These are phyloP conservation scores for Hypomesus transpacificus DNA, from an alignment of 2,113 vertebrate genomes.

Conservation along the genomic window DNA sequence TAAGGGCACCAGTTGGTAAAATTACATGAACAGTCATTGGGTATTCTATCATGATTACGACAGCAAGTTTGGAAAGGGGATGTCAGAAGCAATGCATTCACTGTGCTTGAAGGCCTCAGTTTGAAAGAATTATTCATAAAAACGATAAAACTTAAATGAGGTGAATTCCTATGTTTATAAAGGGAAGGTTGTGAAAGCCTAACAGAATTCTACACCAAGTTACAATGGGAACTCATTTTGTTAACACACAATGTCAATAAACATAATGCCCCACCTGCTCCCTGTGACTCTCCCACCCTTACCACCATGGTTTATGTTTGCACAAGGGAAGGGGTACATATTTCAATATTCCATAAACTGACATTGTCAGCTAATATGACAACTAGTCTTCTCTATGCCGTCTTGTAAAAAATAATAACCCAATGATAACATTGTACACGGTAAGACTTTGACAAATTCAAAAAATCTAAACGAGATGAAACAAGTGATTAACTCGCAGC, in stretches of 20 bases:
- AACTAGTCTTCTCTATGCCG: slow-evolving; percentile 3
- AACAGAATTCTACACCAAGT: neutral
- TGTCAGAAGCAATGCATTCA: neutral
- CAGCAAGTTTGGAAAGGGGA: neutral
- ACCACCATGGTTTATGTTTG: neutral
- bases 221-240: neutral
- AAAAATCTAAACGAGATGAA: slow-evolving; percentile 24
- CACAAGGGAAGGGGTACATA: neutral
- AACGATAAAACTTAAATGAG: neutral
- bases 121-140: slow-evolving; percentile 23
- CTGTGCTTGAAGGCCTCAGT: neutral
- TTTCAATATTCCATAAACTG: slow-evolving; percentile 10
- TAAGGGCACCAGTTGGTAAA: neutral
- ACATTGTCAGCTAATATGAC: slow-evolving; percentile 29
- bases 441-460: slow-evolving; percentile 28
- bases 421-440: slow-evolving; percentile 4
- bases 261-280: neutral
- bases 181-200: neutral
- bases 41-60: slow-evolving; percentile 26
- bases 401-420: slow-evolving; percentile 40
- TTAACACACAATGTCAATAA: neutral
- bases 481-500: slow-evolving; percentile 12
- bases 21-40: slow-evolving; percentile 2
- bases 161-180: neutral
- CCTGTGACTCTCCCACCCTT: no score